Evolutionary conservation across 2,888 invertebrate genomes (phyloP), one percentile per base, ranked within the genome.

Genomic region (Thecophora atra): DNA sequence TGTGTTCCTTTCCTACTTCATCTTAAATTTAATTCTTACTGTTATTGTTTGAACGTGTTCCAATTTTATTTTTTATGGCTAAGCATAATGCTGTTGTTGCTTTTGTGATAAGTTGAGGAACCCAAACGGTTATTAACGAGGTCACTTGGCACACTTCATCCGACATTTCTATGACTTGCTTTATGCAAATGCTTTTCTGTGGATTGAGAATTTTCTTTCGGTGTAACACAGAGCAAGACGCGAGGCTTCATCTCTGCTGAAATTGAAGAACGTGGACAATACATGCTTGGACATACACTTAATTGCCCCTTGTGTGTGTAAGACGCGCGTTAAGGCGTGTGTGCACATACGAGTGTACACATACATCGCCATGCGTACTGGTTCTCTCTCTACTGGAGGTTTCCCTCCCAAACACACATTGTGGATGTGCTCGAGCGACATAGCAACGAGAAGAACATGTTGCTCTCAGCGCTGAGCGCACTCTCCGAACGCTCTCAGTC

Each of bases 231-330:
- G 47, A 8, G 28, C 19, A 37, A 37, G 37, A 54, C 67, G 67
- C 52, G 52, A 67, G 54, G 37, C 54, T 54, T 42, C 37, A 13
- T 37, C 67, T 37, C 67, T 52, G 26, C 37, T 37, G 8, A 37
- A 8, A 54, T 19, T 19, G 62, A 51, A 69, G 72, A 73, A 73
- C 72, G 72, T 72, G 73, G 67, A 66, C 70, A 71, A 71, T 75
- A 62, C 66, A 62, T 69, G 66, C 63, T 68, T 37, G 63, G 68
- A 68, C 63, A 64, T 54, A 13, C 30, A 67, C 63, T 72, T 60
- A 64, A 68, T 72, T 72, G 68, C 56, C 72, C 37, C 68, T 19
- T 64, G 63, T 67, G 72, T 56, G 54, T 8, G 62, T 56, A 21
- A 15, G 37, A 47, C 64, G 72, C 54, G 62, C 51, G 70, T 17